Evolutionary conservation across 2,113 vertebrate genomes (phyloP).

Genomic region (Beaufortia kweichowensis): DNA sequence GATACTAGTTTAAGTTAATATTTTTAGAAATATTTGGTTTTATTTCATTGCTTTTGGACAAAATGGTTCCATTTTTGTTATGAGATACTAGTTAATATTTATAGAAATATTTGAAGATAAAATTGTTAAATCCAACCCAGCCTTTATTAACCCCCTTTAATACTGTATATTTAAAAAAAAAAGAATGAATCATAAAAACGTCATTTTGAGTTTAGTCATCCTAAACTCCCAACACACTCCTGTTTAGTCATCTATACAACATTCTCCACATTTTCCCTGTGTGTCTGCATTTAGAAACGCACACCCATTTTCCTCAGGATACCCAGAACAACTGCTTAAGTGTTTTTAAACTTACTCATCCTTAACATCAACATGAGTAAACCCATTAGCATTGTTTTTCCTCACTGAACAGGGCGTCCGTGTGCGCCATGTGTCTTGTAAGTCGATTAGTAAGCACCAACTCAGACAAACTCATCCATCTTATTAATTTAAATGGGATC

Average conservation of each 20-base stretch:
- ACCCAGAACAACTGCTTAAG: slow-evolving; percentile 35
- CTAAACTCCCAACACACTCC: neutral
- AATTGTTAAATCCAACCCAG: too few species aligned
- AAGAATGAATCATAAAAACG: neutral
- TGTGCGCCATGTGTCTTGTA: slow-evolving; percentile 2
- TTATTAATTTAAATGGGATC: slow-evolving; percentile 37
- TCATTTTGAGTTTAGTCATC: neutral
- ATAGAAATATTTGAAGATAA: too few species aligned
- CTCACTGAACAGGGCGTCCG: neutral
- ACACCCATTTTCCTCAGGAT: slow-evolving; percentile 32
- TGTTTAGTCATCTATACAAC: neutral
- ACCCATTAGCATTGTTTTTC: slow-evolving; percentile 15
- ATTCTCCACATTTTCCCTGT: slow-evolving; percentile 33
- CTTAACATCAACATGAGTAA: slow-evolving; percentile 17
- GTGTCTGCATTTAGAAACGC: slow-evolving; percentile 4
- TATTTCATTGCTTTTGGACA: too few species aligned
- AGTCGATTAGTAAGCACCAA: slow-evolving; percentile 16
- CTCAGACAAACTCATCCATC: slow-evolving; percentile 16
- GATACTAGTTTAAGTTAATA: too few species aligned
- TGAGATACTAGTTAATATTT: too few species aligned
- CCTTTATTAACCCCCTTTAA: too few species aligned
- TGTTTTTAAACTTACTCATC: slow-evolving; percentile 33
- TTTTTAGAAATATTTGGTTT: too few species aligned
- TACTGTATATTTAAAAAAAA: neutral
- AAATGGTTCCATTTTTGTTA: too few species aligned